Conservation (phyloP, 2,113 vertebrate species). For the Sylvicapra grimmia region DNA sequence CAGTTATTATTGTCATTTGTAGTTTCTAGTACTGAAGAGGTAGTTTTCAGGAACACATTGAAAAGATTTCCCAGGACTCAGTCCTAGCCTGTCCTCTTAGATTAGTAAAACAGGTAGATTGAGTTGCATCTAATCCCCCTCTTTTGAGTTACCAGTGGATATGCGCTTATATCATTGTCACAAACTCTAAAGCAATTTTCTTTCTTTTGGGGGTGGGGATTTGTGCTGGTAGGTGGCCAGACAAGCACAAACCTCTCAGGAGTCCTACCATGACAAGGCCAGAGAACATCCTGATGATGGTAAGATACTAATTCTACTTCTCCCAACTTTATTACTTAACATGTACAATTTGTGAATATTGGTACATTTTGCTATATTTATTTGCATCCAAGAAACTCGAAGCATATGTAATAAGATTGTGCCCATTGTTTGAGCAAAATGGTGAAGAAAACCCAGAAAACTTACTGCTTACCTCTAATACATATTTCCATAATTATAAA, state of each 20-base stretch:
- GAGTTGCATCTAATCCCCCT: neutral
- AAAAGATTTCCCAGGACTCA: neutral
- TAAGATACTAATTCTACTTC: constrained; percentile 72
- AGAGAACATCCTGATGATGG: constrained; percentile 94
- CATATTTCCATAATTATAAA: neutral
- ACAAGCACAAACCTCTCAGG: constrained; percentile 88
- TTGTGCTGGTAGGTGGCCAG: constrained; percentile 84
- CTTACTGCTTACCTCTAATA: neutral
- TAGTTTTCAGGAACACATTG: neutral
- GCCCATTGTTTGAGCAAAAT: neutral
- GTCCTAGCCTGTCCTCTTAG: neutral
- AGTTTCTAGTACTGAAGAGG: neutral
- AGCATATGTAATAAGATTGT: neutral
- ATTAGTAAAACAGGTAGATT: neutral
- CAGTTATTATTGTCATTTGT: neutral
- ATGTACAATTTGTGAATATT: neutral
- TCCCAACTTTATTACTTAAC: neutral
- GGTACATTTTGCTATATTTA: neutral
- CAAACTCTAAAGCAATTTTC: constrained; percentile 39
- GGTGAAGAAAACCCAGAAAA: neutral
- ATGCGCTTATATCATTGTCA: neutral
- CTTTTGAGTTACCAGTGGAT: neutral
- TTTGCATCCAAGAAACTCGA: neutral
- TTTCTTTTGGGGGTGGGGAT: constrained; percentile 63
- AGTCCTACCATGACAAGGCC: constrained; percentile 96